Percentiles rank a stretch among this genome's conserved stretches.
These are phyloP conservation scores for Lepilemur septentrionalis DNA, from an alignment of 2,797 vertebrate genomes.

Conservation along the genomic window DNA sequence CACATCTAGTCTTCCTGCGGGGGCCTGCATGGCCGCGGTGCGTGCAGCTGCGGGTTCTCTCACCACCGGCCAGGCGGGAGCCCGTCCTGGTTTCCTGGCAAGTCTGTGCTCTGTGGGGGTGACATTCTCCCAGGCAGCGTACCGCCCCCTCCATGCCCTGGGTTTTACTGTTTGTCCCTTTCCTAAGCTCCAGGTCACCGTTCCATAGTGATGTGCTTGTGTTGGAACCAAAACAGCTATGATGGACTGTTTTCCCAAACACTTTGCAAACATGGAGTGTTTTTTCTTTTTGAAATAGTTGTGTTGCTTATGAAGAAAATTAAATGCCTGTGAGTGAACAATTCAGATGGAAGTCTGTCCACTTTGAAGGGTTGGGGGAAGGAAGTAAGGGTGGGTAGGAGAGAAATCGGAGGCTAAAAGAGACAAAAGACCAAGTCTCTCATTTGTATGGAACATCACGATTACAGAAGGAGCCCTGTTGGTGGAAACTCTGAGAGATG, in stretches of 20 bases:
- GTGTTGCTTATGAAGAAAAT: neutral
- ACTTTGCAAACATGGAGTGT: neutral
- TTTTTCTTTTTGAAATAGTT: neutral
- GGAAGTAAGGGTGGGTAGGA: neutral
- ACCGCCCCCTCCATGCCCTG: fast-evolving
- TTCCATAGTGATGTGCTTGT: too few relatives aligned
- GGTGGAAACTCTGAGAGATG: fast-evolving
- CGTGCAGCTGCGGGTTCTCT: fast-evolving
- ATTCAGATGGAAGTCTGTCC: neutral
- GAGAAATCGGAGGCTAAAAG: neutral
- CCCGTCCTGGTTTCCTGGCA: neutral
- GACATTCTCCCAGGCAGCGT: fast-evolving
- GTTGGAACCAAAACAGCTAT: neutral
- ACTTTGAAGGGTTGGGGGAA: neutral
- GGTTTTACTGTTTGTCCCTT: neutral
- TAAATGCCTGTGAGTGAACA: neutral
- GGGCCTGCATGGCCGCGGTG: fast-evolving
- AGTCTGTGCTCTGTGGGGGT: neutral
- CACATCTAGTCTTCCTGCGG: too few relatives aligned
- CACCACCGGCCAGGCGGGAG: too few relatives aligned
- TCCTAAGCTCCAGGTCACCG: neutral
- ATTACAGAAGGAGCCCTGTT: neutral
- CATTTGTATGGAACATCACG: fast-evolving
- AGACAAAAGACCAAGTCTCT: neutral
- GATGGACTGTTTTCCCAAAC: neutral